Evolutionary conservation across 2,888 invertebrate genomes (phyloP), one percentile per base, ranked within the genome.

Genomic region (Drosophila paramelanica): DNA sequence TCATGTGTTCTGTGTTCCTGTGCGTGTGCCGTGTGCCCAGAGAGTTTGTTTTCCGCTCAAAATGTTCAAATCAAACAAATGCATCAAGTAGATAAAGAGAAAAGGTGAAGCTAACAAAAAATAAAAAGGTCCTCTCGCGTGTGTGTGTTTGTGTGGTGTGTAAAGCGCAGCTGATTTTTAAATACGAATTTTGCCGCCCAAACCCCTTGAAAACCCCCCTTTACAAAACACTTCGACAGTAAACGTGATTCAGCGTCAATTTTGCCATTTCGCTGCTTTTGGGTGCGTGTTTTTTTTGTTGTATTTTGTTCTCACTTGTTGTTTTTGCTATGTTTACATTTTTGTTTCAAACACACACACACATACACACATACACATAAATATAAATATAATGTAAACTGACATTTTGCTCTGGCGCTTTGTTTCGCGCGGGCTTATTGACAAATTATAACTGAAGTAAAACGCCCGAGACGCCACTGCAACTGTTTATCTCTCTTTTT

Each of bases 391-490:
- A 69, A 85, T 64, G 68, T 60, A 85, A 82, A 74, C 82, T 85
- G 82, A 82, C 86, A 73, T 86, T 88, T 75, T 66, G 81, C 64
- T 83, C 70, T 83, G 88, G 75, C 70, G 81, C 87, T 77, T 83
- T 83, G 87, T 88, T 86, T 83, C 88, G 84, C 88, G 83, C 83
- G 83, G 88, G 87, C 75, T 79, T 75, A 86, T 86, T 86, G 81
- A 75, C 83, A 83, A 88, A 85, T 77, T 79, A 77, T 50, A 67
- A 67, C 62, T 67, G 57, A 69, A 66, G 38, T 20, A 66, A 47
- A 56, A 52, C 47, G 50, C 46, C 56, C 27, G 57, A 73, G 56
- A 52, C 43, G 53, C 57, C 38, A n/a, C 43, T 20, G 52, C 31
- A 36, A 20, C 36, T 49, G 50, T 49, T 3, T 11, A 31, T 39